Percentiles rank a stretch among this genome's conserved stretches.
phyloP scores from a whole-genome alignment of 1,140 invertebrate species.

The Heliothis subflexa region DNA sequence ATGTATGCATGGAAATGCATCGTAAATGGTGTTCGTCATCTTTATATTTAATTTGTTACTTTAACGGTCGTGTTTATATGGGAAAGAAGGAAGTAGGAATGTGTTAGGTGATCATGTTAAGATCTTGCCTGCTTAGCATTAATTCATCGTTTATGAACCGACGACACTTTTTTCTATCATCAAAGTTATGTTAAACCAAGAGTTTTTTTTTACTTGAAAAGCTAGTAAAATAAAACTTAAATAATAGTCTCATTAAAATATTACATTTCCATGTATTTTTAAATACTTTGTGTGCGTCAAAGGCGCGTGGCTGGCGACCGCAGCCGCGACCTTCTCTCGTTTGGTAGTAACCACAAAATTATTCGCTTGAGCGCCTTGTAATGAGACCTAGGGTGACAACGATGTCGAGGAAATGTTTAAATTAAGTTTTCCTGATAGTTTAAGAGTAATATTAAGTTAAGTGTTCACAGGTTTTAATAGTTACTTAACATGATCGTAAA shows the following conservation, averaged over 20 bases:
- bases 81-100: slow-evolving; percentile 11
- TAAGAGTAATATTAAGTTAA: too few species aligned
- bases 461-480: too few species aligned
- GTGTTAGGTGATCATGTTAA: neutral
- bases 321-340: slow-evolving; percentile 61
- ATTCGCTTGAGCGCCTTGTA: slow-evolving; percentile 73
- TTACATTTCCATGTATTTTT: slow-evolving; percentile 8
- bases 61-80: neutral
- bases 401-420: neutral
- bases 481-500: too few species aligned
- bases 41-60: slow-evolving; percentile 32
- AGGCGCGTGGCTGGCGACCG: slow-evolving; percentile 65
- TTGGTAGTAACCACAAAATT: slow-evolving; percentile 73
- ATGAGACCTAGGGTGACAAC: slow-evolving; percentile 56
- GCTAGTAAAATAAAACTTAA: slow-evolving; percentile 22
- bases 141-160: neutral
- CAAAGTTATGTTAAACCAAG: neutral
- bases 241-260: slow-evolving; percentile 52
- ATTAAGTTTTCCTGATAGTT: neutral
- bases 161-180: neutral
- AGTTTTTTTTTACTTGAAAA: neutral
- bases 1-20: slow-evolving; percentile 44
- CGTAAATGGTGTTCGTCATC: slow-evolving; percentile 29
- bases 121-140: neutral
- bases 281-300: slow-evolving; percentile 55